A percentile compares a stretch with the other conserved stretches of the same genome.
Conservation (phyloP, 2,888 invertebrate genomes). For the Apodemia hepburni region DNA sequence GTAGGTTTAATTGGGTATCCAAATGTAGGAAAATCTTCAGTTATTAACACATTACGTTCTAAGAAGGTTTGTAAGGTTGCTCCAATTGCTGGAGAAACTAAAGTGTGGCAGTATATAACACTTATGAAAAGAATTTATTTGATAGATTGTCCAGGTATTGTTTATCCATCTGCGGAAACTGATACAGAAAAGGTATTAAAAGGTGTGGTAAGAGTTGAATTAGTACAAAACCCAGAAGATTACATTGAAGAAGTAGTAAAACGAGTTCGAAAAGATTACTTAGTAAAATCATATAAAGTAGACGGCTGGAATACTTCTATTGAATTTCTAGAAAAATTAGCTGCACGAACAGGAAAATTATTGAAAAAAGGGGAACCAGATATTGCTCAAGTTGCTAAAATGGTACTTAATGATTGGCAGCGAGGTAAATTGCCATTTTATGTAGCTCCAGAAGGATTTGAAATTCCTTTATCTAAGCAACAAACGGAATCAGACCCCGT, state of each 20-base stretch:
- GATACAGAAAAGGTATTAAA: slow-evolving; percentile 97
- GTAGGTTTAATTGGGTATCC: slow-evolving; percentile 99
- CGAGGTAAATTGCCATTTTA: slow-evolving; percentile 98
- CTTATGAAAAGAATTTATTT: slow-evolving; percentile 97
- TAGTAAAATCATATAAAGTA: slow-evolving; percentile 94
- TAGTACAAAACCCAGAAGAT: slow-evolving; percentile 96
- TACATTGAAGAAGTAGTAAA: slow-evolving; percentile 93
- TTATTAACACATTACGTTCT: slow-evolving; percentile 96
- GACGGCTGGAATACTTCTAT: slow-evolving; percentile 88
- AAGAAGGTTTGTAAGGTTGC: slow-evolving; percentile 99
- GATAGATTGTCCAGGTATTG: slow-evolving; percentile 99
- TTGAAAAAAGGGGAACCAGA: slow-evolving; percentile 99
- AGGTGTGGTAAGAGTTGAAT: slow-evolving; percentile 97
- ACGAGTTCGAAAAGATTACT: slow-evolving; percentile 93
- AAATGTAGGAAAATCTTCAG: slow-evolving; percentile 98
- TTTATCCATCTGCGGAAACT: slow-evolving; percentile 97
- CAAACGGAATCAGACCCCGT: slow-evolving; percentile 37
- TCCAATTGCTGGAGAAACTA: slow-evolving; percentile 98
- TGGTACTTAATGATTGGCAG: slow-evolving; percentile 99
- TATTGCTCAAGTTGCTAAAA: slow-evolving; percentile 91
- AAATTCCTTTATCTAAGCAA: slow-evolving; percentile 81
- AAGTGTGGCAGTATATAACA: slow-evolving; percentile 99
- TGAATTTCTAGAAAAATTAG: slow-evolving; percentile 96
- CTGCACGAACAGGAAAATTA: slow-evolving; percentile 92
- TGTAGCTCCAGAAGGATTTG: slow-evolving; percentile 91